phyloP scores from a whole-genome alignment of 2,113 vertebrate genomes.

The Hippolais icterina region DNA sequence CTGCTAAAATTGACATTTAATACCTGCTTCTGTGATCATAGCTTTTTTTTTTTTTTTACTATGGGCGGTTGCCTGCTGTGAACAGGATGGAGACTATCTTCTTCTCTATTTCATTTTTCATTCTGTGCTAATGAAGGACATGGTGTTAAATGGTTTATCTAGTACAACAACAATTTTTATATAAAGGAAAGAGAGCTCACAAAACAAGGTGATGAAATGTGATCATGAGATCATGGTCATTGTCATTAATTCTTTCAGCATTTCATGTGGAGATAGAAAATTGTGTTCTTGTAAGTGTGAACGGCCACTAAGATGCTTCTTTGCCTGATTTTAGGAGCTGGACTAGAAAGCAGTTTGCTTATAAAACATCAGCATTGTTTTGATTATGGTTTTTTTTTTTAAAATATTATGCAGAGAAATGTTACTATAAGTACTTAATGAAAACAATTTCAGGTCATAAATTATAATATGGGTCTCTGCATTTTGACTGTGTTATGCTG shows the following conservation, averaged over 20 bases:
- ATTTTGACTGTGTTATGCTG: neutral
- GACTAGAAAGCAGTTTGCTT: neutral
- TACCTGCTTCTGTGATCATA: neutral
- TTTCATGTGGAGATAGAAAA: neutral
- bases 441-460: neutral
- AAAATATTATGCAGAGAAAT: neutral
- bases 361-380: neutral
- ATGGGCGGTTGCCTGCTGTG: neutral
- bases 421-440: neutral
- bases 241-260: neutral
- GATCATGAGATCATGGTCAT: neutral
- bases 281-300: neutral
- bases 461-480: neutral
- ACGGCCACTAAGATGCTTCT: neutral
- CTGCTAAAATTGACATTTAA: neutral
- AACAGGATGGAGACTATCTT: neutral
- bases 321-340: neutral
- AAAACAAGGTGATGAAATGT: neutral
- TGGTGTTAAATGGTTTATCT: neutral
- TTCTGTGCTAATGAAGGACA: neutral
- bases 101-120: neutral
- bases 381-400: neutral
- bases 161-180: neutral
- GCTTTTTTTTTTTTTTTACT: neutral
- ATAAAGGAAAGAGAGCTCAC: neutral